Evolutionary conservation across 2,888 invertebrate species (phyloP), one percentile per base, ranked within the genome.

Genomic region (Hydriomena furcata): DNA sequence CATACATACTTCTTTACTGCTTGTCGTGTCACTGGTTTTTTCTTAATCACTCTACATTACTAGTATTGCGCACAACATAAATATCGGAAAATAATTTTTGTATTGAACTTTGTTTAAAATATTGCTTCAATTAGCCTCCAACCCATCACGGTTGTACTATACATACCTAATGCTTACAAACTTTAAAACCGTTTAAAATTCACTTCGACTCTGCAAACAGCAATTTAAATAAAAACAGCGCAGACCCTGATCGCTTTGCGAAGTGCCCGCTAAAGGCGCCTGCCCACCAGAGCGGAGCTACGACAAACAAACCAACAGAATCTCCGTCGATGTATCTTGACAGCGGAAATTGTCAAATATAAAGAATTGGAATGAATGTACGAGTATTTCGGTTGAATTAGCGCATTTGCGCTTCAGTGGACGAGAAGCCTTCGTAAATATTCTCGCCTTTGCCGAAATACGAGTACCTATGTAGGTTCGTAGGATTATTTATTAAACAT

Each of bases 211-310:
- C 4, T 7, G 23, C 41, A 42, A 42, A 42, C 32, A 42, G 24
- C 24, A 32, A 42, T 42, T 32, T 32, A 31, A 42, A 42, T 32
- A 42, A 42, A 32, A 42, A 13, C 27, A 30, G 40, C 36, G 12
- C 12, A 30, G 12, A 17, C 21, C 20, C 31, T 12, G 35, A 36
- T 36, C 23, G 23, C 21, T 36, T 21, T 21, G 5, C 7, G 7
- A 11, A 36, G 21, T 34, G 8, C 4, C 8, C 7, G 27, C 21
- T 36, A n/a, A 41, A 23, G 31, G 12, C 2, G 41, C 41, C 1
- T 8, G 23, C 12, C 21, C 32, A 42, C 41, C 13, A 7, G 8
- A 24, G 31, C 31, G 13, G 40, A 20, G 17, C 8, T 6, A 11
- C 6, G 12, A 32, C 1, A 20, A 12, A 21, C 23, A 30, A 27